Evolutionary conservation across 2,797 vertebrate species (phyloP).

Genomic region (Sebastes hubbsi): DNA sequence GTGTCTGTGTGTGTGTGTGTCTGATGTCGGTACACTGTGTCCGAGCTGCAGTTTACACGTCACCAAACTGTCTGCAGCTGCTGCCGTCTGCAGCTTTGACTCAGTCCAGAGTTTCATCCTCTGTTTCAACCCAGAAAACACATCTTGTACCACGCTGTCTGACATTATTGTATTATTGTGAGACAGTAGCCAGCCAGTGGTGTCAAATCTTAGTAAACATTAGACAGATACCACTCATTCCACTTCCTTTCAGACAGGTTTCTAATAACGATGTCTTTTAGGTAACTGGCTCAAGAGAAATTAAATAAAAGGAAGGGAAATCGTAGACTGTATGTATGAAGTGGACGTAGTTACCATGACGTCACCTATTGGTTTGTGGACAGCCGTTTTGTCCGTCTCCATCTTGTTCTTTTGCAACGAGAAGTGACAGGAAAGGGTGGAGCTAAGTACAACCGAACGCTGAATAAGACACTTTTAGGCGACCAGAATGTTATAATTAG

Average conservation of each 20-base stretch:
- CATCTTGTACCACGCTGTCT: background rate
- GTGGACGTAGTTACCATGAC: background rate
- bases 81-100: slow-evolving; percentile 12
- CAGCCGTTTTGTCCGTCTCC: background rate
- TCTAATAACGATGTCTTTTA: background rate
- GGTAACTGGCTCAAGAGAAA: background rate
- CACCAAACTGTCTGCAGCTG: slow-evolving; percentile 42
- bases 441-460: too few species aligned
- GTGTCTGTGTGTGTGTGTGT: slow-evolving; percentile 23
- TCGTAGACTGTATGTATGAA: background rate
- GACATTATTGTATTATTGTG: too few species aligned
- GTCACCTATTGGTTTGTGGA: too few species aligned
- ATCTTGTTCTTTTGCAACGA: background rate
- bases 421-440: background rate
- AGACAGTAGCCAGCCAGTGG: background rate
- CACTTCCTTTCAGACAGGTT: background rate
- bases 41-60: slow-evolving; percentile 20
- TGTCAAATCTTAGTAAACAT: background rate
- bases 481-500: too few species aligned
- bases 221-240: background rate
- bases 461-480: too few species aligned
- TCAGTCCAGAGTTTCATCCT: background rate
- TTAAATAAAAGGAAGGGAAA: background rate
- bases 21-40: slow-evolving; percentile 16
- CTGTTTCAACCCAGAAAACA: background rate